Base-by-base conservation (phyloP, 2,113 vertebrate species). In the Siniperca chuatsi region DNA sequence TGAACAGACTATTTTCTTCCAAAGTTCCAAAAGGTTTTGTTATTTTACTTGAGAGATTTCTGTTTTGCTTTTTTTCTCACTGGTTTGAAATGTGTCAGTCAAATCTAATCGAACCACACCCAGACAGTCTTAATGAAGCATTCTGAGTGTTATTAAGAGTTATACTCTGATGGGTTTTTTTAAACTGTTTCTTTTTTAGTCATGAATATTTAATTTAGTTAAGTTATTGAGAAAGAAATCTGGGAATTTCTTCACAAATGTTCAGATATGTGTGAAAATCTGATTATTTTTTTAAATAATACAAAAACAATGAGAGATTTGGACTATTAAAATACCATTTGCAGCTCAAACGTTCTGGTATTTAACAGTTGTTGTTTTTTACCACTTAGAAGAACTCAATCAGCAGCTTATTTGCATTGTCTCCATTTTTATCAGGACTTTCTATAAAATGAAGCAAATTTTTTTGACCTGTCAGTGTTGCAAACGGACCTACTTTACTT, bases 331-430 rank as follows among this genome's bases (percentile, higher is more conserved):
- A 58, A 58, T 58, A 23, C 4, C 9, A 23, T 62, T 21, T 23
- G 11, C 35, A 40, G 54, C 29, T 52, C 7, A 69, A 70, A 42
- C 21, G 3, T 62, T 69, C 11, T 20, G 44, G 25, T 75, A 16
- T 52, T 52, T 48, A 46, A 58, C 10, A 58, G n/a, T 23, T 57
- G 13, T 0, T 6, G 37, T 3, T 13, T 18, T 13, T 46, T 13
- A n/a, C 60, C 37, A 6, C 21, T 68, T 57, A 8, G 15, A 29
- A n/a, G 48, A 25, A 57, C 18, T 52, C 6, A 61, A 33, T 44
- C 75, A 69, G 61, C 18, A 52, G 20, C 25, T 33, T 79, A 37
- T 69, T 62, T 74, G 8, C 69, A 68, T 52, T 42, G 15, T 16
- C 46, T 70, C 13, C 20, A 21, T 54, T 21, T 54, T 21, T 54